These are phyloP conservation scores for Coptodon rendalli DNA, from an alignment of 2,113 vertebrate genomes.

Conservation along the genomic window DNA sequence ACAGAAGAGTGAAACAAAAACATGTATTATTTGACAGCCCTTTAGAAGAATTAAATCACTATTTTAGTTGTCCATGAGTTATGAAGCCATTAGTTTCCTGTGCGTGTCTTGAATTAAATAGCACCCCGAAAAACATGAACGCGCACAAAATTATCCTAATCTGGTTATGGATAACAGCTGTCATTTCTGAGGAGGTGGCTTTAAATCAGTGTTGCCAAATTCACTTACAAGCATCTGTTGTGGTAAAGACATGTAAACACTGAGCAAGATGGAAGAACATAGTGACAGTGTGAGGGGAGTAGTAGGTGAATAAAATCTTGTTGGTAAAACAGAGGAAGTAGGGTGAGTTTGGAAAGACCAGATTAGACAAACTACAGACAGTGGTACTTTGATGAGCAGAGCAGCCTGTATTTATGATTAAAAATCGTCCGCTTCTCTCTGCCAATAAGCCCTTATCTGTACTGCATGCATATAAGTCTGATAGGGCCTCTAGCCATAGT, in stretches of 20 bases:
- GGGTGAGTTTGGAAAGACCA: constrained; percentile 50
- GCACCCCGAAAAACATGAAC: neutral
- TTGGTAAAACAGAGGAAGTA: constrained; percentile 25
- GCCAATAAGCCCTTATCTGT: constrained; percentile 72
- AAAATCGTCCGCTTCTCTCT: constrained; percentile 59
- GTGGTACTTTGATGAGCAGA: constrained; percentile 68
- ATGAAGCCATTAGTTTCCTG: neutral
- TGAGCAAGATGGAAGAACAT: neutral
- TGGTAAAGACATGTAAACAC: neutral
- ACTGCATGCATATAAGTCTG: constrained; percentile 67
- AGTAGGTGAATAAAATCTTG: constrained; percentile 7
- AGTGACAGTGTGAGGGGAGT: neutral
- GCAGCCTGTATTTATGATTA: constrained; percentile 67
- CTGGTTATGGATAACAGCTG: neutral
- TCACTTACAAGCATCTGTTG: neutral
- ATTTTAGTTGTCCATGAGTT: neutral
- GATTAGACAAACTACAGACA: constrained; percentile 65
- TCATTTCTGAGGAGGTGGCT: neutral
- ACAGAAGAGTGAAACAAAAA: neutral
- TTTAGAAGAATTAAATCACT: neutral
- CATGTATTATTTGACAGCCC: neutral
- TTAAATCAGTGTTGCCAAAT: neutral
- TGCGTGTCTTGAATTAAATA: constrained; percentile 8
- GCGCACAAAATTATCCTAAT: neutral
- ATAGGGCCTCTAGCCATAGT: constrained; percentile 69